Percentiles rank a stretch among this genome's conserved stretches.
Conservation (phyloP, 1,140 invertebrate genomes). For the Drosophila neocordata region DNA sequence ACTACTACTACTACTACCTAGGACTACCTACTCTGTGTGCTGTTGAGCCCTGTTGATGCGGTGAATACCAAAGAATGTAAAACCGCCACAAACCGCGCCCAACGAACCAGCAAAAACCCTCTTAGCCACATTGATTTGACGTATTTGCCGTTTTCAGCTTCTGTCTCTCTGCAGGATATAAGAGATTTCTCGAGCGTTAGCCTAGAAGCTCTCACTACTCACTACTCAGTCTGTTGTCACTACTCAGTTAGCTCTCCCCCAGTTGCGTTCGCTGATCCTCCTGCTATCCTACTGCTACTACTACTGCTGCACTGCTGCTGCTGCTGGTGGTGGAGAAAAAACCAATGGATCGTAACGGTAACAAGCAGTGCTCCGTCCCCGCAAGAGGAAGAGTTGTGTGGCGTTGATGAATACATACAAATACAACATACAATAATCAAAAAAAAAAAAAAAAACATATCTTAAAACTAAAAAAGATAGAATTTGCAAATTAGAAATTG, state of each 20-base stretch:
- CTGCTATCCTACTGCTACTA: slow-evolving; percentile 39
- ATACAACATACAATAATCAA: slow-evolving; percentile 35
- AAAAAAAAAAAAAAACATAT: slow-evolving; percentile 33
- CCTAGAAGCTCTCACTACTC: slow-evolving; percentile 64
- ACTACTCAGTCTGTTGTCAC: slow-evolving; percentile 60
- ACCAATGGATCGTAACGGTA: slow-evolving; percentile 71
- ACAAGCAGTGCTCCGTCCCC: slow-evolving; percentile 62
- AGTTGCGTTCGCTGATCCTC: slow-evolving; percentile 43
- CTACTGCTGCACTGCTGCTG: slow-evolving; percentile 23
- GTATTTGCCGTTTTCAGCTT: slow-evolving; percentile 81
- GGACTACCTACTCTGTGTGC: slow-evolving; percentile 37
- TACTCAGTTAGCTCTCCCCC: slow-evolving; percentile 56
- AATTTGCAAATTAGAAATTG: slow-evolving; percentile 11
- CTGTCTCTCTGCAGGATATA: slow-evolving; percentile 75
- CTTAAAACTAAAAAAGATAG: slow-evolving; percentile 13
- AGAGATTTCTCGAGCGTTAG: slow-evolving; percentile 62
- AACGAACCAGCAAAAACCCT: slow-evolving; percentile 59
- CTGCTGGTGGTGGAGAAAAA: slow-evolving; percentile 50
- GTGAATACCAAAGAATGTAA: slow-evolving; percentile 26
- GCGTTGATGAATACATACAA: slow-evolving; percentile 35
- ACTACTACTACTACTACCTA: slow-evolving; percentile 46
- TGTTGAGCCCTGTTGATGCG: slow-evolving; percentile 75
- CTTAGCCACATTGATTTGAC: slow-evolving; percentile 62
- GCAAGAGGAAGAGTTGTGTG: slow-evolving; percentile 48
- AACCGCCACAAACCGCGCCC: slow-evolving; percentile 55